Base-by-base conservation (phyloP, 1,140 invertebrate genomes). In the Pectinophora gossypiella region DNA sequence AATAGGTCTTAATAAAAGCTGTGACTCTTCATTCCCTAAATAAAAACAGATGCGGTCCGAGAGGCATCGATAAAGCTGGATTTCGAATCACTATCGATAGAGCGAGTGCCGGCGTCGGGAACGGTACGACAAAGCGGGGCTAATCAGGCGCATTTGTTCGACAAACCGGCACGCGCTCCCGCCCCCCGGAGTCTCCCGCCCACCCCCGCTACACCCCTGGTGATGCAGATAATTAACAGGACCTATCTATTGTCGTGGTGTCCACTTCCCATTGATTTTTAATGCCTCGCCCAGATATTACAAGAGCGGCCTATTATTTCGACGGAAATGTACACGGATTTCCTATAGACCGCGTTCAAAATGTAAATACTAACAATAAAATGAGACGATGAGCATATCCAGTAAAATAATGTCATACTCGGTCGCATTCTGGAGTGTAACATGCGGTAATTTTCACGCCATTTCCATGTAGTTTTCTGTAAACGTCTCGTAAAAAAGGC, bases 61-160 rank as follows among this genome's bases (percentile, higher is more conserved):
- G 27, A 32, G 27, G 2, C 16, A 40, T 51, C 52, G 52, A 51
- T 59, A 56, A 63, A 63, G 54, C 44, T 52, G 6, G 49, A 54
- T 56, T 54, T 56, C 47, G 50, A 54, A 60, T 51, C 59, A 55
- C 27, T 35, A 56, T 46, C 45, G 51, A 56, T 50, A 44, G 36
- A 53, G 40, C 48, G 19, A 19, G 27, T 44, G 54, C 44, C 21
- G 51, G 48, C 50, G 44, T 46, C 36, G 36, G 16, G 36, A 7
- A 40, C 36, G 36, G 36, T 18, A 40, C 36, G 59, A 78, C 78
- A 82, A 78, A 82, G 76, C 69, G 67, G 40, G 55, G 60, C 76
- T 82, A 79, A 80, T 83, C 76, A 80, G 71, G 59, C 62, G 64
- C 71, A 83, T 83, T 83, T 75, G 79, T 80, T 73, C 68, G 61